Conservation (phyloP, 2,797 vertebrate genomes). For the Sebastes vulpes region DNA sequence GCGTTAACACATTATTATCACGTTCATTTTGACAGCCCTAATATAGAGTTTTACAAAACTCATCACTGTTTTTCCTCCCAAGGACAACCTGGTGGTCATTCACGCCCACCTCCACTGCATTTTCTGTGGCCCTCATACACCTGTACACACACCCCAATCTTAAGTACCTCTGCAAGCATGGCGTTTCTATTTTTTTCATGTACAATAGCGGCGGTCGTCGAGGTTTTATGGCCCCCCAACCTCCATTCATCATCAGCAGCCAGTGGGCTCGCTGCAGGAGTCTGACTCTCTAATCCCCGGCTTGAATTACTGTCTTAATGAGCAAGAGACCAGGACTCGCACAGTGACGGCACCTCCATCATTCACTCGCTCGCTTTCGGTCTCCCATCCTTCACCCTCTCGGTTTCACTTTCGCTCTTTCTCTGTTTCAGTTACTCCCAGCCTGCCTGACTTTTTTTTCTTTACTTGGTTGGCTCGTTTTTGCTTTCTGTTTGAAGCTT, state of each 20-base stretch:
- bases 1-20: no score
- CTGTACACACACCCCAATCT: background rate
- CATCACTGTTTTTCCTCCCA: slow-evolving; percentile 4
- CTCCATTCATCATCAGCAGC: slow-evolving; percentile 61
- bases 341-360: slow-evolving; percentile 65
- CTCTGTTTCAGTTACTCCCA: slow-evolving; percentile 53
- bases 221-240: slow-evolving; percentile 48
- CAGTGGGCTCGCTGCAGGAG: slow-evolving; percentile 39
- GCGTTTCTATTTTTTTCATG: background rate
- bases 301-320: slow-evolving; percentile 79
- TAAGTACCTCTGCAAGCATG: background rate
- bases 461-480: background rate
- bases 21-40: background rate
- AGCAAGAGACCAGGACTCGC: slow-evolving; percentile 58
- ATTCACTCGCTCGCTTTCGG: slow-evolving; percentile 49
- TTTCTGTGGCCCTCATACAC: background rate
- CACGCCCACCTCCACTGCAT: background rate
- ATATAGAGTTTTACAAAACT: background rate
- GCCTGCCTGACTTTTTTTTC: background rate
- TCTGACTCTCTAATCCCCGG: slow-evolving; percentile 66
- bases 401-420: slow-evolving; percentile 34
- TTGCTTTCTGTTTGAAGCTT: background rate
- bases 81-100: background rate
- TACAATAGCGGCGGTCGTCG: slow-evolving; percentile 4
- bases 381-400: slow-evolving; percentile 58